Evolutionary conservation across 2,113 vertebrate species (phyloP).

Genomic region (Phalacrocorax pelagicus): DNA sequence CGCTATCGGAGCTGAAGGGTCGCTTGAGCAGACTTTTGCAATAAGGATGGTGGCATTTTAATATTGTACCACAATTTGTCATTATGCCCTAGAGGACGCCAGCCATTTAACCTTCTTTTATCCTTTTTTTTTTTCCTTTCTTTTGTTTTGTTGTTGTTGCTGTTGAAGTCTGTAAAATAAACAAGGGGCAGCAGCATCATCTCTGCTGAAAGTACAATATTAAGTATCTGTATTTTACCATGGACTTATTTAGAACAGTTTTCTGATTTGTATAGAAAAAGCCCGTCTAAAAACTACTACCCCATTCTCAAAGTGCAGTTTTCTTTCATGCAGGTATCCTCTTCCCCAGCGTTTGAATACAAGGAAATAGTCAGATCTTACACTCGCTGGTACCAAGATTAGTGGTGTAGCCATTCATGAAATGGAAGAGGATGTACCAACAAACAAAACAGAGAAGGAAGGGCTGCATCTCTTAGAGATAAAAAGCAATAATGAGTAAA

Average conservation of each 20-base stretch:
- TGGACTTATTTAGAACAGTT: constrained; percentile 51
- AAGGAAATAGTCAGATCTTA: constrained; percentile 51
- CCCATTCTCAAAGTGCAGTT: constrained; percentile 41
- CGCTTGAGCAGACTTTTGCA: constrained; percentile 65
- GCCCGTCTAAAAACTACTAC: constrained; percentile 47
- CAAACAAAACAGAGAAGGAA: constrained; percentile 69
- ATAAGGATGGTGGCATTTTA: constrained; percentile 64
- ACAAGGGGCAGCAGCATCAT: constrained; percentile 62
- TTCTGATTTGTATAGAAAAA: constrained; percentile 69
- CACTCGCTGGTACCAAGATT: constrained; percentile 55
- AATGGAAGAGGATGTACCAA: constrained; percentile 57
- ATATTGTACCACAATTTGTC: constrained; percentile 51
- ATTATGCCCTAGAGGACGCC: constrained; percentile 64
- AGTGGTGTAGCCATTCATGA: constrained; percentile 46
- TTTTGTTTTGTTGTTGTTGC: constrained; percentile 49
- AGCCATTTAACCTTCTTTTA: constrained; percentile 66
- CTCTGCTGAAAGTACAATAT: constrained; percentile 57
- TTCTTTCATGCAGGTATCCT: constrained; percentile 57
- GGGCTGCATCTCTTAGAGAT: constrained; percentile 67
- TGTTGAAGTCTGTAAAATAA: constrained; percentile 70
- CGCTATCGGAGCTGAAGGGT: constrained; percentile 43
- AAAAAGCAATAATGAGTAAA: constrained; percentile 78
- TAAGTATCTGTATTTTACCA: constrained; percentile 59
- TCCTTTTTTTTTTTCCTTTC: constrained; percentile 30
- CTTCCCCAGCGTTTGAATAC: constrained; percentile 51